These are phyloP conservation scores for Drosophila kepulauana DNA, from an alignment of 1,140 invertebrate species.

Conservation along the genomic window DNA sequence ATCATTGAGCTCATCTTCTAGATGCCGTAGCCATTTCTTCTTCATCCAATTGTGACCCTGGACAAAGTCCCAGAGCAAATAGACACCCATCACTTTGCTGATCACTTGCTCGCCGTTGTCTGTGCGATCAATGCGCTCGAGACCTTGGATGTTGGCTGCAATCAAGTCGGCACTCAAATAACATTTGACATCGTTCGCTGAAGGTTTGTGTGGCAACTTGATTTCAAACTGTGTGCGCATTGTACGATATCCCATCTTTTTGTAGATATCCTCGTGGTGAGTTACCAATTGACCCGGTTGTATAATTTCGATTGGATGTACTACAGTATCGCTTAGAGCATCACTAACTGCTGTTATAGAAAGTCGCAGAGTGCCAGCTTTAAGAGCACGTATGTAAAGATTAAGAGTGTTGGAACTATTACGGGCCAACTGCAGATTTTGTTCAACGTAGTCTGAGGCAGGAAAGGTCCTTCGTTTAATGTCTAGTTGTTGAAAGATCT, in stretches of 20 bases:
- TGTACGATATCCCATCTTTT: not conserved
- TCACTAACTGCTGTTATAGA: not conserved
- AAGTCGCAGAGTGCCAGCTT: not conserved
- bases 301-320: not conserved
- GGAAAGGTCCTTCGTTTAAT: not conserved
- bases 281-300: not conserved
- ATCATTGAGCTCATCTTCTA: constrained; percentile 16
- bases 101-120: constrained; percentile 45
- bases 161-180: constrained; percentile 2
- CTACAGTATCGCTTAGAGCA: not conserved
- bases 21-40: not conserved
- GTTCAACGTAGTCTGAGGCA: not conserved
- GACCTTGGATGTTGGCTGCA: not conserved
- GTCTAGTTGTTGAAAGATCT: not conserved
- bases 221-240: not conserved
- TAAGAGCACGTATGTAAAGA: constrained; percentile 2
- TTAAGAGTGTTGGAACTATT: not conserved
- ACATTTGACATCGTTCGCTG: constrained; percentile 8
- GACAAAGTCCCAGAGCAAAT: constrained; percentile 24
- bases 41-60: not conserved
- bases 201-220: not conserved
- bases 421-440: not conserved
- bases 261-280: not conserved
- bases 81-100: constrained; percentile 31
- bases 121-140: not conserved